Percentiles rank a stretch among this genome's conserved stretches.
Conservation (phyloP, 2,113 vertebrate species). For the Phasianus colchicus region DNA sequence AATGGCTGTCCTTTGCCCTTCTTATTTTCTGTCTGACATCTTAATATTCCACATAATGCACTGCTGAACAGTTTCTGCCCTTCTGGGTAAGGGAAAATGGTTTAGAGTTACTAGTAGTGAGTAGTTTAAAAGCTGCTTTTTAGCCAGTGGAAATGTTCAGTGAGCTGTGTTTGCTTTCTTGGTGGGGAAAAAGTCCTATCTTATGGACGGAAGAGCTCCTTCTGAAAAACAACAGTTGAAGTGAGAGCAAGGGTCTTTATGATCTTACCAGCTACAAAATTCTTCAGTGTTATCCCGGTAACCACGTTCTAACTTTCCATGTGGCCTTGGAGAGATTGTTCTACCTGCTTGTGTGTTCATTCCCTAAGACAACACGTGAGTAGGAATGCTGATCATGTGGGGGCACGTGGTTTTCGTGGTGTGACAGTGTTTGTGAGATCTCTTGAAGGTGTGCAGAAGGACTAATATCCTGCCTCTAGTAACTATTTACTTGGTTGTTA, state of each 20-base stretch:
- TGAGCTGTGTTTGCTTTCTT: background rate
- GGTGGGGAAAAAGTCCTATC: background rate
- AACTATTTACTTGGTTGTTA: background rate
- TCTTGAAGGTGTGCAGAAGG: background rate
- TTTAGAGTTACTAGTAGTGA: background rate
- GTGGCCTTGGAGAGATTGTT: background rate
- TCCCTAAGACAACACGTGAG: background rate
- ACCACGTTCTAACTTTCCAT: accelerated
- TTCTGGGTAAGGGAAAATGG: background rate
- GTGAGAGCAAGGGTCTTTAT: background rate
- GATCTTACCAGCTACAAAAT: background rate
- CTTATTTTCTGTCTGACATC: background rate
- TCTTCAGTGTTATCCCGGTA: background rate
- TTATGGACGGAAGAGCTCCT: background rate
- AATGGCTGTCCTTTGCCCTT: background rate
- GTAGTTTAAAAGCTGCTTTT: background rate
- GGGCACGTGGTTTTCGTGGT: background rate
- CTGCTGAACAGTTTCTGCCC: background rate
- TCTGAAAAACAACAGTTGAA: background rate
- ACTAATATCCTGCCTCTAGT: background rate
- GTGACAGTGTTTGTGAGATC: background rate
- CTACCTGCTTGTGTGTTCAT: background rate
- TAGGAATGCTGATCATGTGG: background rate
- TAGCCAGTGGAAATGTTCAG: background rate
- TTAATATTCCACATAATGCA: background rate